Evolutionary conservation across 2,888 invertebrate species (phyloP).

Genomic region (Sipha maydis): DNA sequence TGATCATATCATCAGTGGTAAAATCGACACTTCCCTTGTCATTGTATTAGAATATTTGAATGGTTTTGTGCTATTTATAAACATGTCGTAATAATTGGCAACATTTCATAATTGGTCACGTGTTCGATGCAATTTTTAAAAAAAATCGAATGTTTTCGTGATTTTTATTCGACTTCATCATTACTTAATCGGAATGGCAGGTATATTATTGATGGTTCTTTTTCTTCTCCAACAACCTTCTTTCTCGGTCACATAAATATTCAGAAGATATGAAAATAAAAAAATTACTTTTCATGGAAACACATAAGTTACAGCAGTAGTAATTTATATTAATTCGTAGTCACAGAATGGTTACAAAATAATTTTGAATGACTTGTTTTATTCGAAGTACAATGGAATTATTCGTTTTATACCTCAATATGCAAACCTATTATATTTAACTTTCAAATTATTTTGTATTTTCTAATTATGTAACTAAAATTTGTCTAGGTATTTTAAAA

Average conservation of each 20-base stretch:
- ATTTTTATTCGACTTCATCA: too few species aligned
- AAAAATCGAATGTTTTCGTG: neutral
- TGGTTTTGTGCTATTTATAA: conserved; percentile 14
- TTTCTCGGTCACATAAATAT: too few species aligned
- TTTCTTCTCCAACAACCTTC: too few species aligned
- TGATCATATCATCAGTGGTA: neutral
- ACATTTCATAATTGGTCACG: conserved; percentile 1
- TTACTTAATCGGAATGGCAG: too few species aligned
- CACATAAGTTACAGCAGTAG: too few species aligned
- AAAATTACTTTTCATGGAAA: too few species aligned
- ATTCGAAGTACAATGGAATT: neutral
- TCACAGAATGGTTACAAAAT: too few species aligned
- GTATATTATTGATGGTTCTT: too few species aligned
- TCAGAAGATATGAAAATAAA: too few species aligned
- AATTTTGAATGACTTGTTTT: neutral
- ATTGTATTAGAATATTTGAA: neutral
- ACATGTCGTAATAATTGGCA: neutral
- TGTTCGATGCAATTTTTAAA: neutral
- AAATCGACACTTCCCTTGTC: neutral
- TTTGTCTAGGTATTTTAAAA: neutral
- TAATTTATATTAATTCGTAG: too few species aligned
- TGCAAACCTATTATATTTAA: neutral
- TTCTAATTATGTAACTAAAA: neutral
- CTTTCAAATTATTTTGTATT: neutral
- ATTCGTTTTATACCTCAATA: neutral